Conservation (phyloP, 2,797 vertebrate species). For the Crax fasciolata region DNA sequence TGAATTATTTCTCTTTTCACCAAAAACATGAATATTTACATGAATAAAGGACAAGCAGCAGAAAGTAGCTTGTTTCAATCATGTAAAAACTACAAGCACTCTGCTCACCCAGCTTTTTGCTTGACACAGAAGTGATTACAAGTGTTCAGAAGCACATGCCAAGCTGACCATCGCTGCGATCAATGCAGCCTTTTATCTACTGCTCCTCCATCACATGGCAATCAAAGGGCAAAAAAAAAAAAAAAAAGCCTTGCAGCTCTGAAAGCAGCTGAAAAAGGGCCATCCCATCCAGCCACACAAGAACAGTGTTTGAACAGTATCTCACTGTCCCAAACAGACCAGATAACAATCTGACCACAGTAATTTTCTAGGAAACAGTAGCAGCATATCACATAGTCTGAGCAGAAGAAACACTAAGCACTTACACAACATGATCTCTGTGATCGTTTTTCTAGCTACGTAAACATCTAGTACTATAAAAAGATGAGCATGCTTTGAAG, state of each 20-base stretch:
- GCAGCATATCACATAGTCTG: constrained; percentile 12
- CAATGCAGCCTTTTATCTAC: constrained; percentile 50
- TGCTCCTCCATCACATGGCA: constrained; percentile 70
- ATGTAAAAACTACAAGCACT: neutral
- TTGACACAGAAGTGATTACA: neutral
- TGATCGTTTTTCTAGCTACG: constrained; percentile 54
- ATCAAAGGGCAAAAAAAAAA: constrained; percentile 54
- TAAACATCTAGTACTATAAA: constrained; percentile 70
- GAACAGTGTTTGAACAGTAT: constrained; percentile 69
- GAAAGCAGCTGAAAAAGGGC: constrained; percentile 73
- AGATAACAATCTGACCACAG: constrained; percentile 72
- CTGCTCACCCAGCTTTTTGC: neutral
- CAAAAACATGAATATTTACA: neutral
- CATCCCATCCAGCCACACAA: constrained; percentile 48
- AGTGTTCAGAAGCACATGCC: neutral
- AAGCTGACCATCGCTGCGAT: constrained; percentile 21
- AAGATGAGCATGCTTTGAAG: constrained; percentile 37
- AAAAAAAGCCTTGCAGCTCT: constrained; percentile 33
- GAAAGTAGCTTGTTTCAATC: neutral
- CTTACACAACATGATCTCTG: constrained; percentile 64
- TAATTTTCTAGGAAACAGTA: constrained; percentile 71
- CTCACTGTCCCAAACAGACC: constrained; percentile 64
- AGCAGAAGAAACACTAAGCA: constrained; percentile 55
- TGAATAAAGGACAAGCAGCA: neutral
- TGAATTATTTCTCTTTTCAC: neutral